Evolutionary conservation across 1,140 invertebrate genomes (phyloP).

Genomic region (Euura saliciscinereae): DNA sequence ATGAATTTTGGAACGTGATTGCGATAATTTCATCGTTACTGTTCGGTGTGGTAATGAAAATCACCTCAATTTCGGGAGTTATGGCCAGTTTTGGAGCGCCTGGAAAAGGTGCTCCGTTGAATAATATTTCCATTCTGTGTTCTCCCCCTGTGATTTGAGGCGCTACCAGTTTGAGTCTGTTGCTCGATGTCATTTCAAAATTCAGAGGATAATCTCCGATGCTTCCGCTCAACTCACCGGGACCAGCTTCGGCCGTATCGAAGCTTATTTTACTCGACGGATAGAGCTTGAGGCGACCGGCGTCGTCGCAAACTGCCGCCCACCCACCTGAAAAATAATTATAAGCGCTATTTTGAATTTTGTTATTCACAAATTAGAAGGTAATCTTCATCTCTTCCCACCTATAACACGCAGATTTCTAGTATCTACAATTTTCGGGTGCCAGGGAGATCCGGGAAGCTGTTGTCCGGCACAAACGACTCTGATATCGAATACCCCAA

Average conservation of each 20-base stretch:
- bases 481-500: constrained; percentile 75
- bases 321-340: constrained; percentile 77
- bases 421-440: constrained; percentile 74
- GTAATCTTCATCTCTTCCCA: constrained; percentile 15
- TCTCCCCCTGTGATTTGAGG: constrained; percentile 50
- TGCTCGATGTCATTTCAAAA: constrained; percentile 56
- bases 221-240: constrained; percentile 65
- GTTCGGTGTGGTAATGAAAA: neutral
- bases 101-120: constrained; percentile 70
- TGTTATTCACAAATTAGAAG: too few species aligned
- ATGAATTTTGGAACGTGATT: constrained; percentile 10
- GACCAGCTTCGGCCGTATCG: constrained; percentile 77
- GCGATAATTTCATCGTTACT: neutral
- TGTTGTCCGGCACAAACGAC: constrained; percentile 75
- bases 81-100: constrained; percentile 59
- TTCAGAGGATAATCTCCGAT: constrained; percentile 49
- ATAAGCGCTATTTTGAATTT: constrained; percentile 33
- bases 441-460: constrained; percentile 72
- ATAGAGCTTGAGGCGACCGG: constrained; percentile 74
- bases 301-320: constrained; percentile 75
- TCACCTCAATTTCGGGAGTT: constrained; percentile 48
- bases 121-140: constrained; percentile 72
- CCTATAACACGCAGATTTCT: constrained; percentile 68
- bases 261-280: constrained; percentile 75
- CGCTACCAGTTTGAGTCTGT: constrained; percentile 50